Percentiles rank a stretch among this genome's conserved stretches.
phyloP scores from a whole-genome alignment of 2,113 vertebrate genomes.

The Clarias macrocephalus region DNA sequence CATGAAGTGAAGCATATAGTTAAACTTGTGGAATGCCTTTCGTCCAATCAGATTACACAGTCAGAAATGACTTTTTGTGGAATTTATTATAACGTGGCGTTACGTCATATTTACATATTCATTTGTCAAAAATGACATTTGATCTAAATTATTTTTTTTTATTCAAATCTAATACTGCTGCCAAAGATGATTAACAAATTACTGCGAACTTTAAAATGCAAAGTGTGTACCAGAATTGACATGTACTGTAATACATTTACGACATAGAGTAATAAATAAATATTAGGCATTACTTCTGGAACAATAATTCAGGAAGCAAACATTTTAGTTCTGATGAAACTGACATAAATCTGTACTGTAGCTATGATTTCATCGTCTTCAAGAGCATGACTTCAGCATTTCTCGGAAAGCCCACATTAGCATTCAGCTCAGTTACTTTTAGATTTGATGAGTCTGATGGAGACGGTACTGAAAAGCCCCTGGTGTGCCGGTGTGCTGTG shows the following conservation, averaged over 20 bases:
- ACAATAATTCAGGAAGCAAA: neutral
- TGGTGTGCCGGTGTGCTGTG: slow-evolving; percentile 56
- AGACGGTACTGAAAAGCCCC: slow-evolving; percentile 5
- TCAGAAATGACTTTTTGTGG: no score
- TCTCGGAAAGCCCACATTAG: neutral
- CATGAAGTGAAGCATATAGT: no score
- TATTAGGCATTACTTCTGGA: neutral
- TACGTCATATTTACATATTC: neutral
- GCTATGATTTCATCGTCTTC: neutral
- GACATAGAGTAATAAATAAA: neutral
- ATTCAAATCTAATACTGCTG: neutral
- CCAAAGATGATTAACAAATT: neutral
- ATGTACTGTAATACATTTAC: neutral
- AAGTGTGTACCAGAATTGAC: neutral
- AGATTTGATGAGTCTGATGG: slow-evolving; percentile 39
- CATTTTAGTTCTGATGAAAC: neutral
- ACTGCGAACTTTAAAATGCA: neutral
- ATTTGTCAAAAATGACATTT: neutral
- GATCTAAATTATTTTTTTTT: no score
- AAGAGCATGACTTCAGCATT: neutral
- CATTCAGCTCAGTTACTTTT: neutral
- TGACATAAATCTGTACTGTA: neutral
- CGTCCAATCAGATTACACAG: no score
- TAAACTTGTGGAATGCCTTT: no score
- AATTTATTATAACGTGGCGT: neutral